A percentile compares a stretch with the other conserved stretches of the same genome.
These are phyloP conservation scores for Calliopsis andreniformis DNA, from an alignment of 1,140 invertebrate genomes.

Conservation along the genomic window DNA sequence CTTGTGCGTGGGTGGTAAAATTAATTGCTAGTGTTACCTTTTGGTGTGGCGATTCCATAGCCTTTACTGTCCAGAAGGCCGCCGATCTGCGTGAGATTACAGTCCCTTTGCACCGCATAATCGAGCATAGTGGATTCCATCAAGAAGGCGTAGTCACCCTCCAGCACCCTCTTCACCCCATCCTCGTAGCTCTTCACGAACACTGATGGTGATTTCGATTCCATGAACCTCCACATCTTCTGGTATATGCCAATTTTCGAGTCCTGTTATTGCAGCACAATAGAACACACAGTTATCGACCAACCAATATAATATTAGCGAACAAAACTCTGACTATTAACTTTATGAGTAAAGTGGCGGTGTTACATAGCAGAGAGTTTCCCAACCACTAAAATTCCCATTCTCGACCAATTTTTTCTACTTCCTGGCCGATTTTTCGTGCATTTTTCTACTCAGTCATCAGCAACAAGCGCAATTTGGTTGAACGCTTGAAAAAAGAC, in stretches of 20 bases:
- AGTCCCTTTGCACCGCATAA: constrained; percentile 96
- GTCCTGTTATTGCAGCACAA: constrained; percentile 84
- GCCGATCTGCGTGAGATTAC: constrained; percentile 98
- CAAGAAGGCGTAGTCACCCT: constrained; percentile 97
- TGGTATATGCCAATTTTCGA: constrained; percentile 97
- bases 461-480: no score
- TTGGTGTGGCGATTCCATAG: constrained; percentile 94
- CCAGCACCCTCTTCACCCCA: constrained; percentile 91
- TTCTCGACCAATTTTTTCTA: no score
- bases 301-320: neutral
- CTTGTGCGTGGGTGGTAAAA: no score
- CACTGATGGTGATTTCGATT: constrained; percentile 89
- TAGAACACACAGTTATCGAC: neutral
- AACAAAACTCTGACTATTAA: no score
- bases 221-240: constrained; percentile 99
- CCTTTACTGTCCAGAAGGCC: constrained; percentile 96
- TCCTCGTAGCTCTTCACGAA: constrained; percentile 95
- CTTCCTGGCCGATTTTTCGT: no score
- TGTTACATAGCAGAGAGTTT: neutral
- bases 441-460: no score
- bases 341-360: no score
- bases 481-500: no score
- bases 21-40: constrained; percentile 84
- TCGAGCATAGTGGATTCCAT: constrained; percentile 99
- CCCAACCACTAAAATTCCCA: no score